Conservation (phyloP, 2,113 vertebrate species). For the Melanocharis versteri region DNA sequence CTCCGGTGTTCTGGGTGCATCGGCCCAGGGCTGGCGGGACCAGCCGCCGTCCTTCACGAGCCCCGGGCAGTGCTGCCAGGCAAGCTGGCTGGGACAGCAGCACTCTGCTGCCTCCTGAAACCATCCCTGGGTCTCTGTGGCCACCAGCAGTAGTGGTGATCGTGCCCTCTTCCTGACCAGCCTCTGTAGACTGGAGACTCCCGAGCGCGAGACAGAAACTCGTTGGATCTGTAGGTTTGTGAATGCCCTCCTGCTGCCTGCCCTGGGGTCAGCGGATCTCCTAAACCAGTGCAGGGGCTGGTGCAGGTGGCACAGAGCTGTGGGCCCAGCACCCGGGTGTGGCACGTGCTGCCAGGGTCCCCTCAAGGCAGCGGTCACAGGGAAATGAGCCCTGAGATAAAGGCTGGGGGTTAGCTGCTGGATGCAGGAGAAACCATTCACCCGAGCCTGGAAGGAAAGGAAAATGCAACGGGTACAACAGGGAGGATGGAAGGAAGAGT, state of each 20-base stretch:
- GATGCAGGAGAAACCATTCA: background rate
- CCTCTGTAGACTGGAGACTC: rapidly evolving
- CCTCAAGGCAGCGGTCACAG: rapidly evolving
- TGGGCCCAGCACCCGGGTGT: background rate
- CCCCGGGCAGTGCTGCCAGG: background rate
- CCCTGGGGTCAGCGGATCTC: background rate
- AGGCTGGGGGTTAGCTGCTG: background rate
- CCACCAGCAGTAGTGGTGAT: background rate
- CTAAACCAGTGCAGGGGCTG: rapidly evolving
- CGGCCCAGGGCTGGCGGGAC: background rate
- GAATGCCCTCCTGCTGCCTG: rapidly evolving
- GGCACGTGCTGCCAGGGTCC: background rate
- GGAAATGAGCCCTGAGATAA: background rate
- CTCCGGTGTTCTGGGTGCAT: slow-evolving; percentile 10
- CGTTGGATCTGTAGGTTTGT: background rate
- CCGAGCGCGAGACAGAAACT: rapidly evolving
- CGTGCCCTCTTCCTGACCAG: background rate
- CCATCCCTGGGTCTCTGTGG: background rate
- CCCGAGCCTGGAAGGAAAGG: background rate
- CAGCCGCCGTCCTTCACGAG: background rate
- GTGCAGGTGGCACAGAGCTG: background rate
- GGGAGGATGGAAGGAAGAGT: background rate
- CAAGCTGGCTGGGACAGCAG: background rate
- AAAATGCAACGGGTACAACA: background rate
- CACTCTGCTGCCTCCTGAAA: background rate